Evolutionary conservation across 2,888 invertebrate genomes (phyloP).

Genomic region (Drosophila tripunctata): DNA sequence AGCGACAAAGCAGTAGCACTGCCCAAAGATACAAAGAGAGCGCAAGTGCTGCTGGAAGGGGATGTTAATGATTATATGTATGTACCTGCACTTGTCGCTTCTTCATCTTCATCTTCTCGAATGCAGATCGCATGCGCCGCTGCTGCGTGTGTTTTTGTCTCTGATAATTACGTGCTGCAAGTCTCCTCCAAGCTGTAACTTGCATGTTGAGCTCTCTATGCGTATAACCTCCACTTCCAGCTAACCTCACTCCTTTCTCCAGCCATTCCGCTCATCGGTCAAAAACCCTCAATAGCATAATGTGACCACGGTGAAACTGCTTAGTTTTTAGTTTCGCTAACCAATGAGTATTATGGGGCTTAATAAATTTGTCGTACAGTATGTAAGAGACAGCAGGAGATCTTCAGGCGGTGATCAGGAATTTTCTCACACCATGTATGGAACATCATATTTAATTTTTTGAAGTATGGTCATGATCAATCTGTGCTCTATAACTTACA

Average conservation of each 20-base stretch:
- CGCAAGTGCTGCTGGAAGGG: background rate
- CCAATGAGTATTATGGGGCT: background rate
- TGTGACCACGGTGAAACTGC: slow-evolving; percentile 36
- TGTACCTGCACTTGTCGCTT: background rate
- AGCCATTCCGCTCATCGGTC: background rate
- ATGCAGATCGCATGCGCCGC: slow-evolving; percentile 40
- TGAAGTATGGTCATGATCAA: too few relatives aligned
- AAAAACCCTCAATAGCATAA: slow-evolving; percentile 16
- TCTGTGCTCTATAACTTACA: too few relatives aligned
- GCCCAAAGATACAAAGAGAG: too few relatives aligned
- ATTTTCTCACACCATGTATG: too few relatives aligned
- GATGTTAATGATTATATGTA: slow-evolving; percentile 6
- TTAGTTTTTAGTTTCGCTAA: background rate
- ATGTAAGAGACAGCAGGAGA: too few relatives aligned
- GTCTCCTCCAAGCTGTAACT: too few relatives aligned
- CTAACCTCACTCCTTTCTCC: background rate
- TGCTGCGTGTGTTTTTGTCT: slow-evolving; percentile 46
- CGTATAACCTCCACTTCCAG: background rate
- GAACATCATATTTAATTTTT: too few relatives aligned
- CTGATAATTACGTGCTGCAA: slow-evolving; percentile 55
- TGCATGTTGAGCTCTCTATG: slow-evolving; percentile 43
- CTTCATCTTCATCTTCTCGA: background rate
- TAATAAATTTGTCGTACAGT: background rate
- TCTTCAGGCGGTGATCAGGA: too few relatives aligned
- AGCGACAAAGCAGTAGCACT: too few relatives aligned